Conservation (phyloP, 64 coral and sea anemone species). For the Acropora tenuis region DNA sequence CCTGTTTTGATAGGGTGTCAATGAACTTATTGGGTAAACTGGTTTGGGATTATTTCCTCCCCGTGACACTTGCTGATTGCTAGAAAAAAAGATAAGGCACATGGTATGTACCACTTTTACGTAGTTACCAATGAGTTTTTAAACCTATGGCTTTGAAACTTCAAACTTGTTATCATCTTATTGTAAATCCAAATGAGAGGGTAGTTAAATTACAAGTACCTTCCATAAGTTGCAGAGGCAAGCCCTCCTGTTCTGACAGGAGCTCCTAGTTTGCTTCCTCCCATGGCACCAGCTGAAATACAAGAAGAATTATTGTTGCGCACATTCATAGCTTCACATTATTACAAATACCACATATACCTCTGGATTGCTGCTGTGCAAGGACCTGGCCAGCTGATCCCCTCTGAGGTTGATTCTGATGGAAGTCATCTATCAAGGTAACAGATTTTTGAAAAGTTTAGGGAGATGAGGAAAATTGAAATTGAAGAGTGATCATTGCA, state of each 20-base stretch:
- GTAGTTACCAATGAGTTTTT: background rate
- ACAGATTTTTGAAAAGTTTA: background rate
- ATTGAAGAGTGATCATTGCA: no score
- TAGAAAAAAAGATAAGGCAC: slow-evolving; percentile 10
- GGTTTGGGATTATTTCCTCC: slow-evolving; percentile 64
- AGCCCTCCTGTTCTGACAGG: slow-evolving; percentile 4
- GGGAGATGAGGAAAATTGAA: background rate
- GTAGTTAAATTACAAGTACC: background rate
- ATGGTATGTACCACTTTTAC: background rate
- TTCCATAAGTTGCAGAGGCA: slow-evolving; percentile 38
- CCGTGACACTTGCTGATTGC: slow-evolving; percentile 69
- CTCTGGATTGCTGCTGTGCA: background rate
- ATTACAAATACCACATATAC: background rate
- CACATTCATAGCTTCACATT: background rate
- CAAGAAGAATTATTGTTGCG: background rate
- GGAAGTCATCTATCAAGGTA: background rate
- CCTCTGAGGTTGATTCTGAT: slow-evolving; percentile 23
- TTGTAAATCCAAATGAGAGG: background rate
- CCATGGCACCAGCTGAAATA: background rate
- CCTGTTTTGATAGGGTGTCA: slow-evolving; percentile 97
- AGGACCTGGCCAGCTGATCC: background rate
- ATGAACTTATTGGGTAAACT: slow-evolving; percentile 84
- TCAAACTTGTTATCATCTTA: background rate
- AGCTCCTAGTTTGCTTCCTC: background rate
- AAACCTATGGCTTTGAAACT: no score